Evolutionary conservation across 2,888 invertebrate genomes (phyloP), one percentile per base, ranked within the genome.

Genomic region (Notodonta dromedarius): DNA sequence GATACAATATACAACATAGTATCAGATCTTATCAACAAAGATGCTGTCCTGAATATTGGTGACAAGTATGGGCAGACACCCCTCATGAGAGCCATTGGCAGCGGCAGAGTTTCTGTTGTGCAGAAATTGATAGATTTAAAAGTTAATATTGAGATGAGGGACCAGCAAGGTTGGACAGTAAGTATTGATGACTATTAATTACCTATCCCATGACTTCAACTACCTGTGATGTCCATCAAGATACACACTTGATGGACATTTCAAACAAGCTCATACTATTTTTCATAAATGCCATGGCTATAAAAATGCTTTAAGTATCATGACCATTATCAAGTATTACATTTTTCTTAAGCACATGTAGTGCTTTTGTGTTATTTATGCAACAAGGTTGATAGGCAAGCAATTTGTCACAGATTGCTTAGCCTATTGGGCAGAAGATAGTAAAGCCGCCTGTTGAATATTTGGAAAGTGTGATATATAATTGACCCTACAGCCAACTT

Each of bases 111-210:
- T 12, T 83, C 87, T 51, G 90, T 95, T 53, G 94, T 96, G 0
- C 75, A 90, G 71, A 90, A 94, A 70, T 81, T 96, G 7, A 63
- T 96, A 14, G 93, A 94, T 52, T 74, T 92, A 63, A 85, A 91
- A 63, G 90, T 91, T 53, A 90, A 95, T 84, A 91, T 95, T 74
- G 92, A 95, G 78, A 93, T 94, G 73, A 87, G 89, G 59, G 96
- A 96, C 81, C 91, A 90, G 65, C 94, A 95, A 76, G 94, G 95
- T 50, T 95, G 95, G 94, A 95, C 95, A 66, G 96, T 95, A 86
- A 92, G 88, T 77, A 59, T 8, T 39, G 13, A 46, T 4, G 48
- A 56, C 32, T 46, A 58, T 2, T 32, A 46, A 8, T 9, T 50
- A 16, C 16, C 3, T 9, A 16, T 9, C 50, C 9, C 14, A 14